phyloP scores from a whole-genome alignment of 2,888 invertebrate species.

The Ectemnius lituratus region DNA sequence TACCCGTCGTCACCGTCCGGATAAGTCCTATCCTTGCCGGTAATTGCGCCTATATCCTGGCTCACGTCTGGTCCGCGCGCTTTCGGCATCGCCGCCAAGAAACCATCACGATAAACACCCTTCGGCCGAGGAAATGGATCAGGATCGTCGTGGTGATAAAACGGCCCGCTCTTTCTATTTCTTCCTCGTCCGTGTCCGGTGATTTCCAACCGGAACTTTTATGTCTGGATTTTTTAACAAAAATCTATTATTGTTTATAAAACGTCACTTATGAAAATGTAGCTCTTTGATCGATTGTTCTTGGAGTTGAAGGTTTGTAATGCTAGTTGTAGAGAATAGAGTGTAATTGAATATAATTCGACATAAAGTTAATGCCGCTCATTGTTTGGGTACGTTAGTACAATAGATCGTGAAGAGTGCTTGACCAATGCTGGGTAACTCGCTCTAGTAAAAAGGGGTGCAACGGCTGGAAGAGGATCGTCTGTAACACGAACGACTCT shows the following conservation, averaged over 20 bases:
- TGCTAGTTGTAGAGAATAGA: background rate
- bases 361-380: background rate
- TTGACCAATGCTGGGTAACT: background rate
- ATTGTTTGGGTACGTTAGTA: background rate
- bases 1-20: constrained; percentile 33
- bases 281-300: too few species aligned
- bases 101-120: constrained; percentile 58
- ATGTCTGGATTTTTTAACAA: background rate
- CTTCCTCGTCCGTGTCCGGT: constrained; percentile 6
- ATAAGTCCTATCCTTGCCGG: constrained; percentile 47
- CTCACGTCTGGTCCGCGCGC: constrained; percentile 37
- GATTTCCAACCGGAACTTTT: constrained; percentile 26
- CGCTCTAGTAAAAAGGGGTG: background rate
- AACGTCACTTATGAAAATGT: background rate
- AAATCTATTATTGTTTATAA: background rate
- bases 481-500: constrained; percentile 30
- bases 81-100: constrained; percentile 33
- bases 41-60: constrained; percentile 57
- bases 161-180: constrained; percentile 7
- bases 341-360: background rate
- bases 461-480: constrained; percentile 18
- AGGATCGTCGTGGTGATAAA: constrained; percentile 58
- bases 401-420: background rate
- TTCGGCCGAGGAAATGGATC: constrained; percentile 53
- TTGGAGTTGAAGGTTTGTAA: background rate